These are phyloP conservation scores for Embidobia sp. DNA, from an alignment of 2,888 invertebrate genomes.

Conservation along the genomic window DNA sequence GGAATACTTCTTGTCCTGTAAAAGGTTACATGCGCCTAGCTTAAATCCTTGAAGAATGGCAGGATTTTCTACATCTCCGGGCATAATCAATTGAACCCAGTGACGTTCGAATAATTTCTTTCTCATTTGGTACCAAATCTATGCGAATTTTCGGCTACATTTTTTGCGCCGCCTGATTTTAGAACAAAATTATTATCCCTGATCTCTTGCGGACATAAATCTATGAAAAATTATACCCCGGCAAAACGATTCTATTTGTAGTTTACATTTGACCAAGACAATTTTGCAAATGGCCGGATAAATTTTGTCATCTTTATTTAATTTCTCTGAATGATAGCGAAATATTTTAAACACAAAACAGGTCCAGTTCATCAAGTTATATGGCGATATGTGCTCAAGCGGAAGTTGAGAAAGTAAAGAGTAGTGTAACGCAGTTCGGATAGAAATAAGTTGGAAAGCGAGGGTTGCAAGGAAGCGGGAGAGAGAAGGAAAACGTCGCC, in stretches of 20 bases:
- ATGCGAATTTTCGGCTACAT: slow-evolving; percentile 10
- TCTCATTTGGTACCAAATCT: slow-evolving; percentile 26
- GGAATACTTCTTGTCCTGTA: slow-evolving; percentile 54
- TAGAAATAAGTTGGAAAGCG: slow-evolving; percentile 41
- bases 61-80: slow-evolving; percentile 38
- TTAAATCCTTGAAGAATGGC: slow-evolving; percentile 48
- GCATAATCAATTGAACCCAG: slow-evolving; percentile 40
- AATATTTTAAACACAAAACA: slow-evolving; percentile 53
- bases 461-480: slow-evolving; percentile 32
- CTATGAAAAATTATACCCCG: too few species aligned
- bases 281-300: slow-evolving; percentile 37
- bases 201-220: too few species aligned
- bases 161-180: too few species aligned
- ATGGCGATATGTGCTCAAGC: slow-evolving; percentile 63
- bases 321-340: slow-evolving; percentile 47
- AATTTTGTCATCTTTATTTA: slow-evolving; percentile 48
- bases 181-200: too few species aligned
- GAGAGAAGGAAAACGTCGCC: slow-evolving; percentile 61
- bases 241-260: too few species aligned
- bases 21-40: slow-evolving; percentile 46
- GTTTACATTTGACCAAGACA: slow-evolving; percentile 30
- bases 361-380: slow-evolving; percentile 53
- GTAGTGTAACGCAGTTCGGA: slow-evolving; percentile 33
- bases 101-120: slow-evolving; percentile 36
- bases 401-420: slow-evolving; percentile 65